A percentile compares a stretch with the other conserved stretches of the same genome.
Evolutionary conservation across 2,113 vertebrate genomes (phyloP).

Genomic region (Ursus arctos): DNA sequence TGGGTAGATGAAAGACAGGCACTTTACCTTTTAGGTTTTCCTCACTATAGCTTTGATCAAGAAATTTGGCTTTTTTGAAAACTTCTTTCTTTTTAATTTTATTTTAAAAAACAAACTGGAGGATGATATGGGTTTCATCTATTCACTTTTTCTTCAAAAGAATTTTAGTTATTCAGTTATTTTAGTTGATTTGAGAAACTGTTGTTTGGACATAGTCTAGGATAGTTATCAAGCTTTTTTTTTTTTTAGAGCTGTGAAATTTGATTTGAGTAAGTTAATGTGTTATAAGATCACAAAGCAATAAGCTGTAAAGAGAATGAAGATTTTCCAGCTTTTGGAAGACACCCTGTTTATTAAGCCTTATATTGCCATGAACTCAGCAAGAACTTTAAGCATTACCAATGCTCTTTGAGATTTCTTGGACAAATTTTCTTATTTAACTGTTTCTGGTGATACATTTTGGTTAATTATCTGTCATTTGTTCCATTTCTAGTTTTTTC

Average conservation of each 20-base stretch:
- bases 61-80: background rate
- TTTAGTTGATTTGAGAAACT: constrained; percentile 21
- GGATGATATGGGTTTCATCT: background rate
- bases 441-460: constrained; percentile 18
- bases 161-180: background rate
- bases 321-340: constrained; percentile 23
- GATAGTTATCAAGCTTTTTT: background rate
- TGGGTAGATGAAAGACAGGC: background rate
- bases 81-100: background rate
- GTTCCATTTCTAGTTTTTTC: constrained; percentile 40
- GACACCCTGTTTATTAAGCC: background rate
- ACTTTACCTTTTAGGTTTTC: background rate
- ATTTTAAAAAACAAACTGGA: background rate
- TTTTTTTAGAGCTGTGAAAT: background rate
- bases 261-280: constrained; percentile 46
- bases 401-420: background rate
- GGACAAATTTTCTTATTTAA: background rate
- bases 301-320: background rate
- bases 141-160: constrained; percentile 25
- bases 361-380: background rate
- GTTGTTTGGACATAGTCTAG: background rate
- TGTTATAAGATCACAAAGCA: background rate
- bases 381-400: background rate
- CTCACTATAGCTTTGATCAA: background rate
- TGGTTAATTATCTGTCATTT: constrained; percentile 41